Conservation (phyloP, 2,797 vertebrate species). For the Gobio occitaniae region DNA sequence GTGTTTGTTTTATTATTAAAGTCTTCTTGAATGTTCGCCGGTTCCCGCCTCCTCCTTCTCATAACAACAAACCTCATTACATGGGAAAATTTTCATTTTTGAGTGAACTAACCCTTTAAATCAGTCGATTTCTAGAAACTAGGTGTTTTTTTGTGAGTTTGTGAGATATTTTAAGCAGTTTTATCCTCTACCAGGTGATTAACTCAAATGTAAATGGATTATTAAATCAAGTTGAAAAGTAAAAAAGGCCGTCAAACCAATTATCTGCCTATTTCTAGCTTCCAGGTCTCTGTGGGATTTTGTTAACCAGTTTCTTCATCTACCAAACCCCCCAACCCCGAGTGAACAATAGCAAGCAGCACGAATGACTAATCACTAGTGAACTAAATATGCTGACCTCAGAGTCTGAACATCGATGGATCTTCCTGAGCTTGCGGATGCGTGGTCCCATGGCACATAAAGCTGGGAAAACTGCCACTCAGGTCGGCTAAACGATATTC, state of each 20-base stretch:
- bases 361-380: not conserved
- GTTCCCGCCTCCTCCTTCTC: no score
- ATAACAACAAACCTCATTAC: no score
- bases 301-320: not conserved
- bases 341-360: not conserved
- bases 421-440: not conserved
- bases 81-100: no score
- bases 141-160: not conserved
- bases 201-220: not conserved
- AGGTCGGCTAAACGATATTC: constrained; percentile 16
- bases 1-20: no score
- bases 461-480: constrained; percentile 27
- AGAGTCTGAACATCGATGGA: not conserved
- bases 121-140: not conserved
- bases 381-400: constrained; percentile 10
- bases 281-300: not conserved
- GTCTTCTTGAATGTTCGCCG: no score
- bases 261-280: not conserved
- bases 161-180: not conserved
- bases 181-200: no score
- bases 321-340: not conserved
- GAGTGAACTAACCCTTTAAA: no score
- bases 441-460: not conserved
- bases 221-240: not conserved
- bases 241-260: not conserved